These are phyloP conservation scores for Onchidella celtica DNA, from an alignment of 2,888 invertebrate species.

Conservation along the genomic window DNA sequence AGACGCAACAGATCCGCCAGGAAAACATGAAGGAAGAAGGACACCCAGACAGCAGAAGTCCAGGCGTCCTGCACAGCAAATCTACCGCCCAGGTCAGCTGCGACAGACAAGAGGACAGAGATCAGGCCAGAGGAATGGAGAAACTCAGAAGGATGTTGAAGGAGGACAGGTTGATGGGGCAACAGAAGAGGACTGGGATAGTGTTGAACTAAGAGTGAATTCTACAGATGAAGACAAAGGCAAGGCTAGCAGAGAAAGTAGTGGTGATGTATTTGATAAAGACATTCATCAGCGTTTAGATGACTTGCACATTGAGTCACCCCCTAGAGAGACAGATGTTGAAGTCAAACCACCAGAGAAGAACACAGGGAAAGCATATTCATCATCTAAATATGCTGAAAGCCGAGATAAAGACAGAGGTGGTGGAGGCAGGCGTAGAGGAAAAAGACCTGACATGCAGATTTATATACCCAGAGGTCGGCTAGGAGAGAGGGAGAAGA, in stretches of 20 bases:
- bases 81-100: slow-evolving; percentile 67
- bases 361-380: background rate
- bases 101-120: slow-evolving; percentile 53
- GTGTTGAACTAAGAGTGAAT: slow-evolving; percentile 45
- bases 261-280: slow-evolving; percentile 47
- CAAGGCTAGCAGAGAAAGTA: slow-evolving; percentile 65
- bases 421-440: slow-evolving; percentile 36
- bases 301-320: slow-evolving; percentile 39
- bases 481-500: slow-evolving; percentile 56
- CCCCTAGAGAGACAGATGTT: slow-evolving; percentile 31
- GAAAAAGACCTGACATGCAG: slow-evolving; percentile 60
- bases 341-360: too few species aligned
- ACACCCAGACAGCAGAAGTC: slow-evolving; percentile 43
- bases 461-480: slow-evolving; percentile 71
- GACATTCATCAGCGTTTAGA: slow-evolving; percentile 34
- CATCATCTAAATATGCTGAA: background rate
- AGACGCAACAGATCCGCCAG: background rate
- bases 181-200: slow-evolving; percentile 62
- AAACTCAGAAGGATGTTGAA: slow-evolving; percentile 3
- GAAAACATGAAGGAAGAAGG: slow-evolving; percentile 12
- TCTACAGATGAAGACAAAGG: slow-evolving; percentile 65
- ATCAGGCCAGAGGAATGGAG: slow-evolving; percentile 32
- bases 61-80: slow-evolving; percentile 61
- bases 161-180: slow-evolving; percentile 33
- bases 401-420: slow-evolving; percentile 24